Percentiles rank a stretch among this genome's conserved stretches.
Conservation (phyloP, 2,113 vertebrate genomes). For the Procapra przewalskii region DNA sequence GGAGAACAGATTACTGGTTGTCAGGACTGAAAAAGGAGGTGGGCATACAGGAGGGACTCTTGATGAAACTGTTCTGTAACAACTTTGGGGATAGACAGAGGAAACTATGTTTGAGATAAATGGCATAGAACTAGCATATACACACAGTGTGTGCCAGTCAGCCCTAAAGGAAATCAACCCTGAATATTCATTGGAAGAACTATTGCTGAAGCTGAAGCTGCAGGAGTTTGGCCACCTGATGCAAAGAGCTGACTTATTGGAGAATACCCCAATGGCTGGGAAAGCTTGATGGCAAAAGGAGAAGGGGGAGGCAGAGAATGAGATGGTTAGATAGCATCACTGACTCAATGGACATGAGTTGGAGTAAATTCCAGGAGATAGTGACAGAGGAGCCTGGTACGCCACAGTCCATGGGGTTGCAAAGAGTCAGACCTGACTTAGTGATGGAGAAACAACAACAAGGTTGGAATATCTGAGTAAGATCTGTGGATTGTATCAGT, state of each 20-base stretch:
- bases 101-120: neutral
- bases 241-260: neutral
- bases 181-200: neutral
- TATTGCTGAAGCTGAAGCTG: neutral
- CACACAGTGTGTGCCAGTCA: neutral
- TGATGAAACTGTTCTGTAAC: neutral
- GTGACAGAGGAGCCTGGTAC: neutral
- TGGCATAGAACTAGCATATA: neutral
- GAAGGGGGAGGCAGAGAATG: neutral
- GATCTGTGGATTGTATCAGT: neutral
- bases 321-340: neutral
- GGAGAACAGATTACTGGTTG: neutral
- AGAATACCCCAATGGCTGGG: neutral
- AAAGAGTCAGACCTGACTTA: neutral
- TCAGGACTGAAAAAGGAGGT: neutral
- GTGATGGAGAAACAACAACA: neutral
- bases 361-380: neutral
- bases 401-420: neutral
- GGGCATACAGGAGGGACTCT: neutral
- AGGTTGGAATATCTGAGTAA: neutral
- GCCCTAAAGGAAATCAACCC: neutral
- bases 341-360: neutral
- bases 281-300: neutral
- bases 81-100: neutral
- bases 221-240: neutral